Evolutionary conservation across 2,888 invertebrate genomes (phyloP).

Genomic region (Zelleria hepariella): DNA sequence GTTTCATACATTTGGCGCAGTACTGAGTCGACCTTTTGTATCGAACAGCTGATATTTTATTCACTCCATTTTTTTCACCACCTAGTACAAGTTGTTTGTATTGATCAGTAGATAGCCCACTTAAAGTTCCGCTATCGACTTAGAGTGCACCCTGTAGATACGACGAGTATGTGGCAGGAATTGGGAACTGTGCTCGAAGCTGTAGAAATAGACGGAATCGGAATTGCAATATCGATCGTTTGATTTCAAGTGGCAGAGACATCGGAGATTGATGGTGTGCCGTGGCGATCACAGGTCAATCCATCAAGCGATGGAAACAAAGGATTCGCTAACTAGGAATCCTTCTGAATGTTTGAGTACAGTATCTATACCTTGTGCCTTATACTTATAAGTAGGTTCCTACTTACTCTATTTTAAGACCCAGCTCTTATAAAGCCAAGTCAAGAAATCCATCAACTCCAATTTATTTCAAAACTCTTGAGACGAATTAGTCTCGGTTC

Average conservation of each 20-base stretch:
- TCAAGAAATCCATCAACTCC: not conserved
- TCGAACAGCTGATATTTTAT: too few species aligned
- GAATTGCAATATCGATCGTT: not conserved
- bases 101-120: too few species aligned
- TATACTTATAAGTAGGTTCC: not conserved
- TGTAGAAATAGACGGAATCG: not conserved
- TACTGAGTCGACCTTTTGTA: too few species aligned
- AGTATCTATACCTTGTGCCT: too few species aligned
- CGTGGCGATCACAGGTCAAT: not conserved
- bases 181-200: not conserved
- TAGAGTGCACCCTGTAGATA: too few species aligned
- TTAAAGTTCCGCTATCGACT: too few species aligned
- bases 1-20: too few species aligned
- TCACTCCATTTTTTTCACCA: too few species aligned
- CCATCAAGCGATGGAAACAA: not conserved
- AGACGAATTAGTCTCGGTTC: slow-evolving; percentile 3
- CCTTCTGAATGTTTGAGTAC: not conserved
- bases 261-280: not conserved
- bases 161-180: not conserved
- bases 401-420: not conserved
- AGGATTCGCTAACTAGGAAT: not conserved
- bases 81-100: too few species aligned
- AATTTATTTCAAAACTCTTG: not conserved
- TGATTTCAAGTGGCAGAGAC: not conserved
- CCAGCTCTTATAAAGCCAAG: not conserved